Evolutionary conservation across 2,113 vertebrate species (phyloP).

Genomic region (Lamprotornis superbus): DNA sequence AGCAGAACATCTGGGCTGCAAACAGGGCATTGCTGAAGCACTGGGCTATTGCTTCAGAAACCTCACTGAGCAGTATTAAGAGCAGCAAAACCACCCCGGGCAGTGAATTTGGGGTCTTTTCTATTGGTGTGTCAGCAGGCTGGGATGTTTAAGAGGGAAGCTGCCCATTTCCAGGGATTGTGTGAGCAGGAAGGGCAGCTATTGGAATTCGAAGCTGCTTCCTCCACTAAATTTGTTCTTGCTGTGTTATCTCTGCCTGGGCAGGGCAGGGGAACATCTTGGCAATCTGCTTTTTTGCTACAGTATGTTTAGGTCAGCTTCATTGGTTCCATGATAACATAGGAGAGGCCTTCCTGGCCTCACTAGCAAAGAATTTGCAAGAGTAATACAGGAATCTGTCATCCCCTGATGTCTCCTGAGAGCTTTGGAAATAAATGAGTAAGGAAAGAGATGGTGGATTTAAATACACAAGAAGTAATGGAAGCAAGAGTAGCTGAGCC

Average conservation of each 20-base stretch:
- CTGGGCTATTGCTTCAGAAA: not conserved
- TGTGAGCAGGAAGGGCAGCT: slow-evolving; percentile 60
- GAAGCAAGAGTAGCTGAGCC: not conserved
- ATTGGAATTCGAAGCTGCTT: slow-evolving; percentile 29
- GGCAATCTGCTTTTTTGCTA: slow-evolving; percentile 40
- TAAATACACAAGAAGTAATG: not conserved
- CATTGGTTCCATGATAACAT: slow-evolving; percentile 24
- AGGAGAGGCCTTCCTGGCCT: slow-evolving; percentile 30
- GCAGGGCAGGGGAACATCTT: slow-evolving; percentile 47
- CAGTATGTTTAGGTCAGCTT: slow-evolving; percentile 39
- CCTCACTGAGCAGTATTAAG: not conserved
- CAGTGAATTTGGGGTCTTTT: slow-evolving; percentile 32
- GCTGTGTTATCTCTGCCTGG: slow-evolving; percentile 54
- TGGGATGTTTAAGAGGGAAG: slow-evolving; percentile 54
- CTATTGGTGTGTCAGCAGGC: slow-evolving; percentile 5
- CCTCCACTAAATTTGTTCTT: slow-evolving; percentile 48
- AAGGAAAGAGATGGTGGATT: not conserved
- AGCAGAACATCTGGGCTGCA: not conserved
- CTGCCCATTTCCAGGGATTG: slow-evolving; percentile 74
- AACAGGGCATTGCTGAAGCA: accelerated
- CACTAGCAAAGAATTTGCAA: slow-evolving; percentile 21
- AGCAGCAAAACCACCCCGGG: not conserved
- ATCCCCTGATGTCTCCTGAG: not conserved
- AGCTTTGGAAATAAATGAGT: slow-evolving; percentile 3
- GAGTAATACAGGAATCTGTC: not conserved